Conservation (phyloP, 2,797 vertebrate genomes). For the Numenius phaeopus region DNA sequence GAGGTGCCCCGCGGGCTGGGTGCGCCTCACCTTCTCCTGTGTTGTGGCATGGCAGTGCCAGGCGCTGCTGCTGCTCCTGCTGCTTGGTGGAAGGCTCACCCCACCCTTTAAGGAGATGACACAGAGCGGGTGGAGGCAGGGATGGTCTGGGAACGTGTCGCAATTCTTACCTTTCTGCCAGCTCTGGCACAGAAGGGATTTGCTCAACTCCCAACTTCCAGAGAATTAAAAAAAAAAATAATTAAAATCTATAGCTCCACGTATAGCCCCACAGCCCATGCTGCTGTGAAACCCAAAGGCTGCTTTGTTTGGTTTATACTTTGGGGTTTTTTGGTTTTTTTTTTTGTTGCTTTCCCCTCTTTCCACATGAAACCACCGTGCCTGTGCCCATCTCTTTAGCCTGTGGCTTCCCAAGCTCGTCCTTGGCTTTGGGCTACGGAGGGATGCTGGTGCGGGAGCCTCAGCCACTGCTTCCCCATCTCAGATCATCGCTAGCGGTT, state of each 20-base stretch:
- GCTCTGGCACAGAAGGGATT: not conserved
- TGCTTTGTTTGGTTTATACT: not conserved
- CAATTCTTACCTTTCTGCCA: not conserved
- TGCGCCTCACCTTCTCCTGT: not conserved
- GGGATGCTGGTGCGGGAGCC: not conserved
- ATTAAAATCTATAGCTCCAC: accelerated
- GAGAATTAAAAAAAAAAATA: not conserved
- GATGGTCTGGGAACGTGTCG: not conserved
- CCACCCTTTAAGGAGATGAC: not conserved
- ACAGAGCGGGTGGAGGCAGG: not conserved
- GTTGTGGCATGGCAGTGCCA: not conserved
- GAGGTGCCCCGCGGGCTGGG: not conserved
- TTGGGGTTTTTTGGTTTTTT: not conserved
- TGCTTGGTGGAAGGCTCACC: not conserved
- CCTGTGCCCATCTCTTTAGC: not conserved
- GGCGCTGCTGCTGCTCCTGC: not conserved
- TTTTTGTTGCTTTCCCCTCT: not conserved
- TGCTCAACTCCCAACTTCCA: not conserved
- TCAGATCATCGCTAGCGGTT: too few relatives aligned
- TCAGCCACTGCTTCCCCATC: not conserved
- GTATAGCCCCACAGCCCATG: not conserved
- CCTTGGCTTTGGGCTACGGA: not conserved
- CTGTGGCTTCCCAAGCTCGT: accelerated
- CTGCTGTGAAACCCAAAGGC: not conserved
- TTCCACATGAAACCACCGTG: not conserved